A percentile compares a stretch with the other conserved stretches of the same genome.
phyloP scores from a whole-genome alignment of 2,113 vertebrate genomes.

The Lampris megalopsis region DNA sequence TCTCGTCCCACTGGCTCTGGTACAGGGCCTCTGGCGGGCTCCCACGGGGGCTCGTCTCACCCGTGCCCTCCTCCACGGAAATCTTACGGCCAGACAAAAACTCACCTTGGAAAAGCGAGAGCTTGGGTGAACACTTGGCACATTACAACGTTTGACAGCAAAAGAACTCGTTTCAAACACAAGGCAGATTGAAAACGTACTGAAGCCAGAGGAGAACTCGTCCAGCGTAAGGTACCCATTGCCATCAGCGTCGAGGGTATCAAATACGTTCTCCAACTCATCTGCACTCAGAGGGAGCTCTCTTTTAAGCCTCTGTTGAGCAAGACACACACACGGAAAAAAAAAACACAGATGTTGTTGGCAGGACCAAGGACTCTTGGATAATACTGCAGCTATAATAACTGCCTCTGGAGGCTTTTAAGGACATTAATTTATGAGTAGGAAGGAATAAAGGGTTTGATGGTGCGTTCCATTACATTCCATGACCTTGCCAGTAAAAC shows the following conservation, averaged over 20 bases:
- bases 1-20: constrained; percentile 74
- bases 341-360: constrained; percentile 39
- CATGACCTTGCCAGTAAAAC: too few relatives aligned
- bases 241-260: constrained; percentile 88
- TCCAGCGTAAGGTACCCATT: constrained; percentile 90
- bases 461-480: not conserved
- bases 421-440: constrained; percentile 1
- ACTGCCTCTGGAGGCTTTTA: constrained; percentile 9
- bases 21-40: constrained; percentile 75
- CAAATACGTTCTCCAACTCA: constrained; percentile 92
- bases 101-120: constrained; percentile 76
- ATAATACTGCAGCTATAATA: constrained; percentile 43
- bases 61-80: constrained; percentile 47
- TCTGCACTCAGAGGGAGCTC: constrained; percentile 89
- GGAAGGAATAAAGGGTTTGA: not conserved
- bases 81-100: constrained; percentile 83
- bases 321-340: constrained; percentile 37
- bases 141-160: not conserved
- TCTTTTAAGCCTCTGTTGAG: constrained; percentile 75
- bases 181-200: constrained; percentile 78
- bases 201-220: constrained; percentile 92
- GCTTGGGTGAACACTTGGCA: not conserved
- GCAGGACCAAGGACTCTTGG: constrained; percentile 37
- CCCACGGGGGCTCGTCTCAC: constrained; percentile 25
- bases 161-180: not conserved